Percentiles rank a stretch among this genome's conserved stretches.
phyloP scores from a whole-genome alignment of 2,113 vertebrate species.

The Numenius arquata region DNA sequence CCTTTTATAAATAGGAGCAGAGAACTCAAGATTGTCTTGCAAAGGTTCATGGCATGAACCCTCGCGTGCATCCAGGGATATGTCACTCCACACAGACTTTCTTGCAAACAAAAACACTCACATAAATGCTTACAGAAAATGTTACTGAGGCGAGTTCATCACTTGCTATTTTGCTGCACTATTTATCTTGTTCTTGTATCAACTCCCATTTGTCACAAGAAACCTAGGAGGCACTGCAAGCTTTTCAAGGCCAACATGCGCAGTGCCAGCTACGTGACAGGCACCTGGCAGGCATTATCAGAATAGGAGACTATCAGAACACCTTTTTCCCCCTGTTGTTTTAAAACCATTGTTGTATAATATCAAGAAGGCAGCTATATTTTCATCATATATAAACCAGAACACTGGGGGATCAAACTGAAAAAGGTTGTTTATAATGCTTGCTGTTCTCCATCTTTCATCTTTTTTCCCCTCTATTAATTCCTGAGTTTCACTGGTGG shows the following conservation, averaged over 20 bases:
- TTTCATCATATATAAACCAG: neutral
- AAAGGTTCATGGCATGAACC: conserved; percentile 42
- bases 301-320: neutral
- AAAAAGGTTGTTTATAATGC: neutral
- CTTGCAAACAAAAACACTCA: conserved; percentile 46
- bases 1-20: conserved; percentile 57
- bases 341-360: neutral
- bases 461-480: neutral
- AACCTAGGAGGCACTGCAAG: conserved; percentile 8
- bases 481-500: neutral
- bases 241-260: neutral
- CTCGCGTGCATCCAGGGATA: conserved; percentile 3
- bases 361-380: neutral
- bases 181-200: conserved; percentile 34
- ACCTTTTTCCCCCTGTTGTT: neutral
- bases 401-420: neutral
- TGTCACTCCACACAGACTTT: neutral
- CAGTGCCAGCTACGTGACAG: fast-evolving
- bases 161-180: conserved; percentile 36
- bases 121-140: conserved; percentile 52
- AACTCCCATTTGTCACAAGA: conserved; percentile 25
- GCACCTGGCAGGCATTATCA: neutral
- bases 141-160: conserved; percentile 11
- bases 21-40: conserved; percentile 38
- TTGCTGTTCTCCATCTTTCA: neutral